Evolutionary conservation across 2,888 invertebrate species (phyloP), one percentile per base, ranked within the genome.

Genomic region (Zelleria hepariella): DNA sequence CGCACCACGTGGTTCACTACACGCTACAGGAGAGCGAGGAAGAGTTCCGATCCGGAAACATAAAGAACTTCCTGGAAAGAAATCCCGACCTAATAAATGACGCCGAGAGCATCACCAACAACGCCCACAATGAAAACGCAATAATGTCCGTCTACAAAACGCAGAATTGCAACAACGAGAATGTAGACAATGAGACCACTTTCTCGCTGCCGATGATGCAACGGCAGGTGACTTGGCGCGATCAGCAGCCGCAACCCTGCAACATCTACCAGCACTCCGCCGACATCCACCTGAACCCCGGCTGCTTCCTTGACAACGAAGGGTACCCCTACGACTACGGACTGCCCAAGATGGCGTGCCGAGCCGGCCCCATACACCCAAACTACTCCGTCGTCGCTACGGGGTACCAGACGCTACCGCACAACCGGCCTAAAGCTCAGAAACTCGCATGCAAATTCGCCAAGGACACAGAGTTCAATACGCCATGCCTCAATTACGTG

Each of bases 31-130:
- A 78, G 68, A 83, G 72, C 71, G 86, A 86, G 71, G 90, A 90
- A 81, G 84, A 87, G 70, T 87, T 84, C 78, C 85, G 84, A 75
- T 80, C 82, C 75, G 84, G 80, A 77, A 85, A 80, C 75, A 79
- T 86, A 72, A 87, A 86, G 83, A 81, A 82, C 74, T 87, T 84
- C 73, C 84, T 80, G 69, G 94, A 94, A 76, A 93, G 93, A 79
- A 94, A 94, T 80, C 94, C 94, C 59, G 94, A 95, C 82, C 89
- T 95, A 75, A 93, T 95, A 75, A 94, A 93, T 80, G 94, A 94
- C 74, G 93, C 93, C 66, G 94, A 94, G 82, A 92, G 86, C 63
- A 85, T 88, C 65, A 83, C 86, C 66, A 87, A 86, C 77, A 87
- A 86, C 74, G 71, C 80, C 64, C 85, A 85, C 69, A 86, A 86